Evolutionary conservation across 2,888 invertebrate species (phyloP).

Genomic region (Parnassius smintheus): DNA sequence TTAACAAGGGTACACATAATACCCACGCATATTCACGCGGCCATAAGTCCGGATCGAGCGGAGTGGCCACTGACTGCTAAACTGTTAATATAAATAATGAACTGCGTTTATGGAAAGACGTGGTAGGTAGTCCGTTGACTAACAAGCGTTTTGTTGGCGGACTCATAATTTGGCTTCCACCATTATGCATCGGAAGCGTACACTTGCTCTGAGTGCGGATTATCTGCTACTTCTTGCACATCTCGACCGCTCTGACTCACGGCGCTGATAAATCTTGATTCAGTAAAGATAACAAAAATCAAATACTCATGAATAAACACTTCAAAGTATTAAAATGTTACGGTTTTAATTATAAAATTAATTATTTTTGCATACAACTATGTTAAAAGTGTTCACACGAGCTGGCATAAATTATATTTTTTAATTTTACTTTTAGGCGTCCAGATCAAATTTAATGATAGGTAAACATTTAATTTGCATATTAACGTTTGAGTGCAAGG

Average conservation of each 20-base stretch:
- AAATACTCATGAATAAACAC: background rate
- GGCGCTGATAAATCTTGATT: conserved; percentile 26
- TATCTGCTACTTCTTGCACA: conserved; percentile 30
- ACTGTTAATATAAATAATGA: conserved; percentile 82
- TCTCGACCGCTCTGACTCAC: conserved; percentile 23
- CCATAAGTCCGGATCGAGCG: conserved; percentile 72
- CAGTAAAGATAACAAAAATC: conserved; percentile 10
- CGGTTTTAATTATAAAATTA: conserved; percentile 15
- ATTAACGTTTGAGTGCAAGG: too few relatives aligned
- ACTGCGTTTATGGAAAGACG: conserved; percentile 72
- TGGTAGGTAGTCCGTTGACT: conserved; percentile 75
- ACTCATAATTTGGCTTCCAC: conserved; percentile 51
- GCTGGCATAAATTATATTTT: too few relatives aligned
- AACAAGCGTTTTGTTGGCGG: conserved; percentile 68
- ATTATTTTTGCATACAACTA: too few relatives aligned
- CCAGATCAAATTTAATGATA: too few relatives aligned
- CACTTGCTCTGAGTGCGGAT: conserved; percentile 29
- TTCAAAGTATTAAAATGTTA: conserved; percentile 16
- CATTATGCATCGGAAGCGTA: conserved; percentile 27
- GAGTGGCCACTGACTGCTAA: conserved; percentile 76
- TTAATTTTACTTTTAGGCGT: too few relatives aligned
- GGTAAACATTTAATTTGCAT: too few relatives aligned
- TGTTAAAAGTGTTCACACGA: too few relatives aligned
- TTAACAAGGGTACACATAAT: conserved; percentile 80
- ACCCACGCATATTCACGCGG: conserved; percentile 79